These are phyloP conservation scores for Dynastes tityus DNA, from an alignment of 2,888 invertebrate genomes.

Conservation along the genomic window DNA sequence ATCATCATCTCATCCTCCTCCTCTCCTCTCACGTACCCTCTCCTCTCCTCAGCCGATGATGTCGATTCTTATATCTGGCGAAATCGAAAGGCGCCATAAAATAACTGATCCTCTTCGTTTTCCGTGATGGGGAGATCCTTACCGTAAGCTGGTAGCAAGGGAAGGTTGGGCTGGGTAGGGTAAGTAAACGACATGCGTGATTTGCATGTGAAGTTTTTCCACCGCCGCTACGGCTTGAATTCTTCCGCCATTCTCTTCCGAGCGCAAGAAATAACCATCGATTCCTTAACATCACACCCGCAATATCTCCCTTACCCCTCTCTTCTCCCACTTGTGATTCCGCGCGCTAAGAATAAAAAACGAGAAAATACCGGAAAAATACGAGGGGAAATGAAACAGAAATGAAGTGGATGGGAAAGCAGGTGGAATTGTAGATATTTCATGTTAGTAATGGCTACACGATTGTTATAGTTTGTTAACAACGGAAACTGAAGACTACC, in stretches of 20 bases:
- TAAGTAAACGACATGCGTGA: slow-evolving; percentile 68
- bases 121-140: neutral
- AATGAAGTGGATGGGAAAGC: neutral
- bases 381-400: too few species aligned
- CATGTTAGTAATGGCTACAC: too few species aligned
- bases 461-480: too few species aligned
- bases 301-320: too few species aligned
- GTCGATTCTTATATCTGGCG: slow-evolving; percentile 61
- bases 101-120: slow-evolving; percentile 65
- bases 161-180: slow-evolving; percentile 36
- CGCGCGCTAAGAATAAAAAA: neutral
- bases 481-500: too few species aligned
- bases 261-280: slow-evolving; percentile 32
- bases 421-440: neutral
- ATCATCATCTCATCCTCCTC: slow-evolving; percentile 38
- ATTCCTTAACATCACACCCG: slow-evolving; percentile 6
- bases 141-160: neutral
- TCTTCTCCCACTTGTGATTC: too few species aligned
- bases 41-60: slow-evolving; percentile 15
- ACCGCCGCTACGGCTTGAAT: neutral
- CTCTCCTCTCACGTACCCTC: neutral
- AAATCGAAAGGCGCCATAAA: slow-evolving; percentile 64
- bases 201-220: slow-evolving; percentile 67
- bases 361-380: neutral
- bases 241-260: neutral